Base-by-base conservation (phyloP, 2,888 invertebrate species). In the Schrankia costaestrigalis region DNA sequence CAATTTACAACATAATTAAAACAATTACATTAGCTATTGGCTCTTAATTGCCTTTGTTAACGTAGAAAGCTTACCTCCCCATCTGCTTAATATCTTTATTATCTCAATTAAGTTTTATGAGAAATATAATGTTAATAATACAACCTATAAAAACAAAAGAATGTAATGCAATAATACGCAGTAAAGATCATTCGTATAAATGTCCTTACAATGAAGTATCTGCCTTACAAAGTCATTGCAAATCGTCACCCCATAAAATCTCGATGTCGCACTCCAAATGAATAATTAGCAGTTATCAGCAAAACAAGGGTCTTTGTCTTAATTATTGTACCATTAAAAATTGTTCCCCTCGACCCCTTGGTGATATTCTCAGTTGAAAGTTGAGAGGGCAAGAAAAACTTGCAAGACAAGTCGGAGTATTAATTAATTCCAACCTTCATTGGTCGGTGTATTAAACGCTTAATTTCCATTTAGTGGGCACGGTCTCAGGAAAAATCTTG, bases 241-340 rank as follows among this genome's bases (percentile, higher is more conserved):
- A 76, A 68, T 76, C 54, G 73, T 74, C 76, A 67, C 76, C 72
- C 80, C 68, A 78, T 77, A 70, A 80, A 81, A 76, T 71, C 76
- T 63, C 67, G 55, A 63, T 75, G 78, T 77, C 66, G 66, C 61
- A 67, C 56, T 63, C 52, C 62, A 75, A 76, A 82, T 78, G 78
- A 81, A 83, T 80, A 81, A 84, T 83, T 84, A 83, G 78, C 51
- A 65, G 67, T 77, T 78, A 75, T 74, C 72, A 63, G 44, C 55
- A 51, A 74, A 80, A 79, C 76, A 78, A 79, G 75, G 68, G 78
- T 64, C 74, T 83, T 76, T 74, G 77, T 81, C 81, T 86, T 85
- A 84, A 85, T 86, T 83, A 83, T 83, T 69, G 63, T 77, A 70
- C 78, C 84, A 80, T 86, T 84, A 81, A 74, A 76, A 77, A 78